Evolutionary conservation across 2,797 vertebrate species (phyloP), one percentile per base, ranked within the genome.

Genomic region (Notolabrus celidotus): DNA sequence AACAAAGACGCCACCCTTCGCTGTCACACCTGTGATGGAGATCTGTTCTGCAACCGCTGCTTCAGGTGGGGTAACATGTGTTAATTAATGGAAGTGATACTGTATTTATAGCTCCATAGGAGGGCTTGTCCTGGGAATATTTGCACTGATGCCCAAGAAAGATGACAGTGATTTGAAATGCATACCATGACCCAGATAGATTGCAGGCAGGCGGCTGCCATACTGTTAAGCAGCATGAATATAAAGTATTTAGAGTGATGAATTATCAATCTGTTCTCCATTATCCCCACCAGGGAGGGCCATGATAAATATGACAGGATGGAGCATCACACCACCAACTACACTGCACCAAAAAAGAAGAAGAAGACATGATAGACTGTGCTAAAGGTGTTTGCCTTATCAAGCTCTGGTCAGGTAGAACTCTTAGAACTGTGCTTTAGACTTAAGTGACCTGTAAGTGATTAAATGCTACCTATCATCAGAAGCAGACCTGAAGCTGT

Each of bases 31-130:
- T 99, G 98, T 1, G 95, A 97, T 0, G 94, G 94, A 49, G 97
- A 99, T 79, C 94, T 99, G 29, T 99, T 95, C 88, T 99, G 98
- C 81, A 92, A 91, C 70, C 96, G 93, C 78, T 99, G 98, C 87
- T 99, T 99, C 93, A 93, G 93, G 98, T 99, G 92, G 11, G 0
- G 5, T 5, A 45, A 31, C 3, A 49, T 36, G 0, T 17, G 43
- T 42, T 60, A 2, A 58, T 67, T 39, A 20, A 9, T 0, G 52
- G 2, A 33, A 42, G 9, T 0, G 1, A 29, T 11, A 12, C 8
- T 29, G 7, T 23, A 53, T 59, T 43, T 60, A 38, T 12, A 15
- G 4, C 59, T 67, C 41, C 36, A 10, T 20, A n/a, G 36, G 25
- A 2, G 25, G 66, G 49, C 54, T 46, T 56, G 59, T 20, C 39